Evolutionary conservation across 2,888 invertebrate species (phyloP), one percentile per base, ranked within the genome.

Genomic region (Yponomeuta cagnagella): DNA sequence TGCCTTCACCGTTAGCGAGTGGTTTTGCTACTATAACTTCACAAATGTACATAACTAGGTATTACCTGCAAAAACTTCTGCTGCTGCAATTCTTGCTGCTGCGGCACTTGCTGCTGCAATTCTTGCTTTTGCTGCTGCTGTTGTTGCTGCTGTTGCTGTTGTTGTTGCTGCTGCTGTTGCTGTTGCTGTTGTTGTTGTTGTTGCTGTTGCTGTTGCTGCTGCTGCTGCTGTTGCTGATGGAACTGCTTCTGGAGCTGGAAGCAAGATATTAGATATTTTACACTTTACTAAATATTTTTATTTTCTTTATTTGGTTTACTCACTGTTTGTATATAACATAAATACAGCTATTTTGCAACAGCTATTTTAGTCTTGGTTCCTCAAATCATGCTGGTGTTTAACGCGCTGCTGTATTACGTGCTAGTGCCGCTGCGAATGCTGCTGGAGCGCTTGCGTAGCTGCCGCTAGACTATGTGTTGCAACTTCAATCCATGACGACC

Each of bases 81-180:
- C 73, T 93, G 93, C 71, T 93, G 86, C 68, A 89, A 83, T 5
- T 92, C 92, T 72, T 91, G 86, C 73, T 93, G 93, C 75, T 91
- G 88, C 72, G 92, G 91, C 48, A 86, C 87, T 74, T 92, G 79
- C 37, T 76, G 76, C 58, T 73, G 90, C 64, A 76, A 76, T 52
- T 76, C 78, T 31, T 78, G 79, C 10, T 76, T 76, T 43, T 77
- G 78, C 37, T 77, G 79, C 23, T 78, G 86, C 70, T 76, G 78
- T 10, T 77, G 86, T 58, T 87, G 86, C 0, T 83, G 78, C 3
- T 87, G 86, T 69, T 88, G 87, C n/a, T 88, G 81, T 1, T 86
- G 79, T 9, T 87, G 86, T 43, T 93, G 87, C 70, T 93, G 80
- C 71, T 92, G 92, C 5, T 85, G 83, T 63, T 88, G 87, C 5